These are phyloP conservation scores for Lasioglossum zephyrum DNA, from an alignment of 2,888 invertebrate genomes.

Conservation along the genomic window DNA sequence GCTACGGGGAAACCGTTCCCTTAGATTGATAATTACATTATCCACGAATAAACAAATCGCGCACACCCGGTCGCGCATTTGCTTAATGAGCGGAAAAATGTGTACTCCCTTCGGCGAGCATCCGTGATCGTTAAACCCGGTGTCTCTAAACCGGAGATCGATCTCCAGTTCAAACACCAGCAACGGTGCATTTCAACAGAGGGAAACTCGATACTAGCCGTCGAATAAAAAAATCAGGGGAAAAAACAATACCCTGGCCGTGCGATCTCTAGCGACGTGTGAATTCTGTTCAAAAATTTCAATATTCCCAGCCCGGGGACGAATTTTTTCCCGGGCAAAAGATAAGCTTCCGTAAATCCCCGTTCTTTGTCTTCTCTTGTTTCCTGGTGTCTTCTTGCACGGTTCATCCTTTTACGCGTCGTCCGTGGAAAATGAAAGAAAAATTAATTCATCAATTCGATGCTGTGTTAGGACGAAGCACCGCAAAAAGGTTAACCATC, in stretches of 20 bases:
- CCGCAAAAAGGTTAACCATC: conserved; percentile 26
- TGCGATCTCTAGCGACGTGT: neutral
- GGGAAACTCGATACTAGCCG: neutral
- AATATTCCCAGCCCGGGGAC: neutral
- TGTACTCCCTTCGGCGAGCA: conserved; percentile 14
- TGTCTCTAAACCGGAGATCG: neutral
- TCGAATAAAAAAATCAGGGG: neutral
- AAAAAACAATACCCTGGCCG: neutral
- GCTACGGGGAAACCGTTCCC: neutral
- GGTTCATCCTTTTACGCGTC: neutral
- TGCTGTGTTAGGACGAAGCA: neutral
- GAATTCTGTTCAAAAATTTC: conserved; percentile 17
- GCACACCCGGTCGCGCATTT: neutral
- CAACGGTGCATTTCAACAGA: neutral
- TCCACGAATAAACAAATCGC: neutral
- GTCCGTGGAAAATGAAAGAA: neutral
- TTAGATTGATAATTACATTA: conserved; percentile 11
- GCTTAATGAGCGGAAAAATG: conserved; percentile 9
- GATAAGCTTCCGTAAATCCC: neutral
- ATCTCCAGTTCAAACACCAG: conserved; percentile 1
- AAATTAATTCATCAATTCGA: neutral
- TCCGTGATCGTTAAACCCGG: neutral
- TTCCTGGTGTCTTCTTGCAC: neutral
- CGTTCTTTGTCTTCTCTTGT: conserved; percentile 17
- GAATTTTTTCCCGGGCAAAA: neutral